Percentiles rank a stretch among this genome's conserved stretches.
These are phyloP conservation scores for Sipha flava DNA, from an alignment of 1,140 invertebrate genomes.

Conservation along the genomic window DNA sequence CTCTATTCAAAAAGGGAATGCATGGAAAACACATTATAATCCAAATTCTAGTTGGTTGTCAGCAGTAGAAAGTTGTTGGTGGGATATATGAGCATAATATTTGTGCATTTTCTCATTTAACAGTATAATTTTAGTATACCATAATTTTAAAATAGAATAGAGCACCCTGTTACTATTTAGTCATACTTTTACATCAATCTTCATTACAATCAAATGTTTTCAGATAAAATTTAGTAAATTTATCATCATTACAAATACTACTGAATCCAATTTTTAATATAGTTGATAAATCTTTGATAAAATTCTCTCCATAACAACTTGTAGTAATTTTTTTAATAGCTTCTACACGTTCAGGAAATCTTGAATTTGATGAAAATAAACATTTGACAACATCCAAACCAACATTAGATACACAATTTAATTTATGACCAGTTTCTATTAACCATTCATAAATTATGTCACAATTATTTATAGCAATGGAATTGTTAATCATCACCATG, in stretches of 20 bases:
- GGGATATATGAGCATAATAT: too few relatives aligned
- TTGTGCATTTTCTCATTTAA: too few relatives aligned
- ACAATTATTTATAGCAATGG: slow-evolving; percentile 43
- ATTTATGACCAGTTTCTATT: slow-evolving; percentile 39
- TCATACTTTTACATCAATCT: background rate
- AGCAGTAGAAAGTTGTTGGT: too few relatives aligned
- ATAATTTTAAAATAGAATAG: background rate
- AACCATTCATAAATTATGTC: slow-evolving; percentile 46
- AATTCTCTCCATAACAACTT: slow-evolving; percentile 41
- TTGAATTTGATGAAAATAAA: slow-evolving; percentile 44
- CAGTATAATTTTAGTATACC: background rate
- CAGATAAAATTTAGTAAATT: background rate
- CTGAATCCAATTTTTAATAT: slow-evolving; percentile 35
- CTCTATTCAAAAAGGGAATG: too few relatives aligned
- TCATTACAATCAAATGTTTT: background rate
- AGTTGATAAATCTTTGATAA: slow-evolving; percentile 42
- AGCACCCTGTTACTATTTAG: background rate
- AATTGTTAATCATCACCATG: slow-evolving; percentile 44
- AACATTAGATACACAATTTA: slow-evolving; percentile 36
- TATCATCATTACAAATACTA: background rate
- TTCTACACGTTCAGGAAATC: slow-evolving; percentile 38
- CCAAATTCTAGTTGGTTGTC: too few relatives aligned
- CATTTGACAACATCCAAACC: slow-evolving; percentile 44
- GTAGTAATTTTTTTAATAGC: slow-evolving; percentile 43
- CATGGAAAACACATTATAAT: too few relatives aligned